Percentiles rank a stretch among this genome's conserved stretches.
phyloP scores from a whole-genome alignment of 2,113 vertebrate species.

The rat (Rattus norvegicus) region GRCr8 NC_086023.1:159765001-159765500 shows the following conservation, averaged over 20 bases:
- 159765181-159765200: too few species aligned
- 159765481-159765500: too few species aligned
- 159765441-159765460: too few species aligned
- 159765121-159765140: neutral
- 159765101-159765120: neutral
- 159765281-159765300: neutral
- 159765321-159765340: neutral
- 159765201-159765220: neutral
- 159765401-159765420: accelerated
- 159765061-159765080: too few species aligned
- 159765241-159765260: neutral
- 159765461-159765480: neutral
- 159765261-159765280: neutral
- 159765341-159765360: too few species aligned
- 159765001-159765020: too few species aligned
- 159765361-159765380: neutral
- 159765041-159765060: too few species aligned
- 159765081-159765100: neutral
- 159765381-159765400: neutral
- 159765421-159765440: neutral
- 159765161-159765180: too few species aligned
- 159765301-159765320: neutral
- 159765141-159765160: neutral
- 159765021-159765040: too few species aligned
- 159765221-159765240: accelerated